Evolutionary conservation across 1,140 invertebrate genomes (phyloP).

Genomic region (Lerema accius): DNA sequence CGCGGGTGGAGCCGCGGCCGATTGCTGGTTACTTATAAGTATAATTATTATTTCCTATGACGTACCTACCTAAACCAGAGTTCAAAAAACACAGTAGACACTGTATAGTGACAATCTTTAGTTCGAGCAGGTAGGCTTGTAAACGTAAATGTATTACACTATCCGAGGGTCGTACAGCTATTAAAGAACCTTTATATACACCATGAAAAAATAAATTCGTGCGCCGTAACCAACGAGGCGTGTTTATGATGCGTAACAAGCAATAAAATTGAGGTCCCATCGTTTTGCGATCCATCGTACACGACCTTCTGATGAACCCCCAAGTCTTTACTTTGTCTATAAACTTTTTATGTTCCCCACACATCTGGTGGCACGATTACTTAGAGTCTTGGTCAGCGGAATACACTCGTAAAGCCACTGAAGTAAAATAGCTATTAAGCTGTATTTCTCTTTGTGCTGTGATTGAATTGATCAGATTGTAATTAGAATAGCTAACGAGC

Average conservation of each 20-base stretch:
- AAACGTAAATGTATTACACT: too few relatives aligned
- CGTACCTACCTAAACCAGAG: too few relatives aligned
- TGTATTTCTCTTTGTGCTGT: neutral
- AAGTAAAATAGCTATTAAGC: constrained; percentile 55
- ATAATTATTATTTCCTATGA: too few relatives aligned
- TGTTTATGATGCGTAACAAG: constrained; percentile 76
- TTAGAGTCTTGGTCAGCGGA: constrained; percentile 61
- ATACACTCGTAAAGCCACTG: constrained; percentile 74
- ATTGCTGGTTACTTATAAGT: too few relatives aligned
- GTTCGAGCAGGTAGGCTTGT: too few relatives aligned
- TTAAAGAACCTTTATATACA: constrained; percentile 61
- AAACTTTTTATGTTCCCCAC: constrained; percentile 69
- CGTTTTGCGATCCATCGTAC: constrained; percentile 69
- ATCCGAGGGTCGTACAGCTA: constrained; percentile 41
- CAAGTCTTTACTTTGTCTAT: constrained; percentile 73
- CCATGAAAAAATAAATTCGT: constrained; percentile 66
- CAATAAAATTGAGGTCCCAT: constrained; percentile 74
- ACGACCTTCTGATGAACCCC: constrained; percentile 68
- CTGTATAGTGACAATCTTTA: too few relatives aligned
- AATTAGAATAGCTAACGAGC: too few relatives aligned
- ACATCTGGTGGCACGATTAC: constrained; percentile 45
- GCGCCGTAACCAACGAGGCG: constrained; percentile 54
- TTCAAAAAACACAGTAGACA: too few relatives aligned
- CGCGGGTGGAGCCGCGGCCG: too few relatives aligned
- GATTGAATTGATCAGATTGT: too few relatives aligned